These are phyloP conservation scores for Campylomormyrus numenius DNA, from an alignment of 2,113 vertebrate species.

Conservation along the genomic window DNA sequence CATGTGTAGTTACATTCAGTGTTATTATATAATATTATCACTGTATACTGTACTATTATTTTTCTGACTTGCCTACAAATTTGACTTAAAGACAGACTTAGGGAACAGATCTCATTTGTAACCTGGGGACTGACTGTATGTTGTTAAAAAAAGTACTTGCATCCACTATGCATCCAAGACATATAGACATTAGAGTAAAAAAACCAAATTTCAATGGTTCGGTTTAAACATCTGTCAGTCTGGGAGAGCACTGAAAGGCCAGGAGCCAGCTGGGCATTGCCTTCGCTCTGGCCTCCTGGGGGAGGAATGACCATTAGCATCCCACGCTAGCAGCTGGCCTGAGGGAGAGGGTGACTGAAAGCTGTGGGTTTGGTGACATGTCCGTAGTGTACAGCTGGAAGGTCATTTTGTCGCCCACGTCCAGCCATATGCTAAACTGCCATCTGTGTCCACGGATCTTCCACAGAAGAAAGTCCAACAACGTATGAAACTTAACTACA, in stretches of 20 bases:
- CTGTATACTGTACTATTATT: not conserved
- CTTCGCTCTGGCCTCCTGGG: conserved; percentile 41
- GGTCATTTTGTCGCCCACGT: conserved; percentile 59
- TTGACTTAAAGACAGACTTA: not conserved
- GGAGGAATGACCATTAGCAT: conserved; percentile 54
- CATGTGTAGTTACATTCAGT: not conserved
- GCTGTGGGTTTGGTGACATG: conserved; percentile 64
- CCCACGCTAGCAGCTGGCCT: conserved; percentile 59
- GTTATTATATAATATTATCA: not conserved
- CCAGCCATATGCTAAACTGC: conserved; percentile 64
- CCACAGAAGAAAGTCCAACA: conserved; percentile 31
- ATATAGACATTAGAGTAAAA: not conserved
- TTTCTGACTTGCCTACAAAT: not conserved
- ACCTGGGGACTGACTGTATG: not conserved
- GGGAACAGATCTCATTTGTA: not conserved
- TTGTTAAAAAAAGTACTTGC: not conserved
- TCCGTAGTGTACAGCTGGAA: conserved; percentile 69
- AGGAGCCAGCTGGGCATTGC: conserved; percentile 59
- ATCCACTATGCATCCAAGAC: not conserved
- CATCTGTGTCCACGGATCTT: conserved; percentile 53
- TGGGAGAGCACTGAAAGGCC: conserved; percentile 62
- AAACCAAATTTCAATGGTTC: not conserved
- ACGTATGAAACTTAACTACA: conserved; percentile 17
- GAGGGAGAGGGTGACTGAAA: conserved; percentile 25
- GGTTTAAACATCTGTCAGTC: not conserved